These are phyloP conservation scores for Turritopsis rubra DNA, from an alignment of 30 jellyfish, hydroid and myxozoan genomes.

Conservation along the genomic window DNA sequence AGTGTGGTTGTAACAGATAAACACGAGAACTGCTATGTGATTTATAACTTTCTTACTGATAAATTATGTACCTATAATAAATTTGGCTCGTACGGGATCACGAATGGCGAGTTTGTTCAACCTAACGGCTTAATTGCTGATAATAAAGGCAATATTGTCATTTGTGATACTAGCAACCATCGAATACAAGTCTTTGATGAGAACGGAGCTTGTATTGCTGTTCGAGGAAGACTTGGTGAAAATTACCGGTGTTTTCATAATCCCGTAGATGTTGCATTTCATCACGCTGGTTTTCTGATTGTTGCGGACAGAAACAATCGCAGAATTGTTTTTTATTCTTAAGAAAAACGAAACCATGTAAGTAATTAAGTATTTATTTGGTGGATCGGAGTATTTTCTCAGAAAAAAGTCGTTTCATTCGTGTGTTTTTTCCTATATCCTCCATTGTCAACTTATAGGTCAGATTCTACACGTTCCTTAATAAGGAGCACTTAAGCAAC, in stretches of 20 bases:
- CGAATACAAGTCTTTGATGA: slow-evolving; percentile 46
- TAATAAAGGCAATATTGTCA: slow-evolving; percentile 26
- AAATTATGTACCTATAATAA: background rate
- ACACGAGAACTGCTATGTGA: background rate
- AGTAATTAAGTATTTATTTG: too few relatives aligned
- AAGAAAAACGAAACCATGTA: background rate
- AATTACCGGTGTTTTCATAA: slow-evolving; percentile 51
- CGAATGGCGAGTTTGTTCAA: slow-evolving; percentile 41
- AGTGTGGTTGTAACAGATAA: background rate
- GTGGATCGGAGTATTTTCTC: too few relatives aligned
- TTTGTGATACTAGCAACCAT: slow-evolving; percentile 53
- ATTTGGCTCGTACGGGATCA: slow-evolving; percentile 45
- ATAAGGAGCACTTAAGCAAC: too few relatives aligned
- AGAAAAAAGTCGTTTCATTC: too few relatives aligned
- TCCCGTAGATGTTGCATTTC: slow-evolving; percentile 50
- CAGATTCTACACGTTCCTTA: too few relatives aligned
- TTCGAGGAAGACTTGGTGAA: slow-evolving; percentile 51
- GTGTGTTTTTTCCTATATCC: too few relatives aligned
- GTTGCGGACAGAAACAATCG: slow-evolving; percentile 53
- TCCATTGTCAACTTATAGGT: too few relatives aligned
- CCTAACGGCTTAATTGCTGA: slow-evolving; percentile 43
- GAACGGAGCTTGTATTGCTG: slow-evolving; percentile 24
- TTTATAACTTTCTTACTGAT: background rate
- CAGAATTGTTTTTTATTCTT: slow-evolving; percentile 36
- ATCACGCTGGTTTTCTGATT: slow-evolving; percentile 47